Conservation (phyloP, 2,113 vertebrate species). For the Martes martes region DNA sequence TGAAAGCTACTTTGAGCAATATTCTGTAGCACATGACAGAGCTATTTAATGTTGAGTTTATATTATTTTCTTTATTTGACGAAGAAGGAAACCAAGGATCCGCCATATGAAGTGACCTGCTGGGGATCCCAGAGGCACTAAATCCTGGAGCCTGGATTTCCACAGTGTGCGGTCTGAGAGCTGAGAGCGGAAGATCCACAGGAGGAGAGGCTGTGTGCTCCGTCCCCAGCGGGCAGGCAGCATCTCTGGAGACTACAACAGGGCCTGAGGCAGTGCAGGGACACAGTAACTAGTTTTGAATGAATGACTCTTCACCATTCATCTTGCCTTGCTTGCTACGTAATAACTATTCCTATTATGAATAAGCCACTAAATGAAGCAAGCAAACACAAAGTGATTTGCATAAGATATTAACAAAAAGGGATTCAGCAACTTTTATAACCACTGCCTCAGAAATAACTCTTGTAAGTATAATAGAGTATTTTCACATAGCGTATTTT, state of each 20-base stretch:
- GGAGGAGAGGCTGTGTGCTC: background rate
- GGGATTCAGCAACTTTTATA: constrained; percentile 9
- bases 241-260: background rate
- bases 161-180: background rate
- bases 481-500: background rate
- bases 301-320: constrained; percentile 13
- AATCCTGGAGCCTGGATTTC: background rate
- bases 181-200: background rate
- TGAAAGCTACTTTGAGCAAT: background rate
- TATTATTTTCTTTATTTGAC: background rate
- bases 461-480: background rate
- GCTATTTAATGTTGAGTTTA: background rate
- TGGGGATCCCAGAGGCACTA: background rate
- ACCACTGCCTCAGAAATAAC: constrained; percentile 15
- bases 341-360: background rate
- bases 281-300: background rate
- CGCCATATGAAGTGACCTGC: background rate
- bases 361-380: background rate
- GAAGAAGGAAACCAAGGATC: background rate
- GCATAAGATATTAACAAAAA: constrained; percentile 47
- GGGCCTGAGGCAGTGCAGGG: background rate
- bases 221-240: no score
- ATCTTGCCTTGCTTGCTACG: constrained; percentile 4
- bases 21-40: background rate
- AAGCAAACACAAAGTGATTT: background rate